These are phyloP conservation scores for Cetoscarus ocellatus DNA, from an alignment of 2,797 vertebrate genomes.

Conservation along the genomic window DNA sequence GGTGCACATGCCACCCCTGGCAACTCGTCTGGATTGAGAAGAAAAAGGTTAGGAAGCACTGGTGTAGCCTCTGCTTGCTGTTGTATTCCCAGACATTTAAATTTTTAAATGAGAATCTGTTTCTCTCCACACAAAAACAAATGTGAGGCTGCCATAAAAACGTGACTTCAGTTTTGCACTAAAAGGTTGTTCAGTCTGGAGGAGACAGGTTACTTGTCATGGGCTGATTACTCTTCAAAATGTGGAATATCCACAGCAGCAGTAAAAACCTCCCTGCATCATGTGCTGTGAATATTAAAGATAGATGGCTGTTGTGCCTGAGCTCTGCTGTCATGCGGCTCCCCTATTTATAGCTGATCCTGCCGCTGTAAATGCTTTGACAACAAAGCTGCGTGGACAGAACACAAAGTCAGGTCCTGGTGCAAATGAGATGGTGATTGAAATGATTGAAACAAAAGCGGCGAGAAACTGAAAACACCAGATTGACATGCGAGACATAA, in stretches of 20 bases:
- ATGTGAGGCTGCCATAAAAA: conserved; percentile 37
- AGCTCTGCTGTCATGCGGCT: conserved; percentile 49
- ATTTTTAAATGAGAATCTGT: conserved; percentile 46
- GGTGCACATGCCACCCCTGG: too few species aligned
- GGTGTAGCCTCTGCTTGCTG: conserved; percentile 19
- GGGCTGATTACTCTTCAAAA: conserved; percentile 51
- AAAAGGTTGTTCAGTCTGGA: conserved; percentile 41
- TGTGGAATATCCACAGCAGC: conserved; percentile 45
- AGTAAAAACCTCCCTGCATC: conserved; percentile 49
- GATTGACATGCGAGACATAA: conserved; percentile 24
- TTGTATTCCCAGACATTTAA: conserved; percentile 58
- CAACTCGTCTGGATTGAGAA: too few species aligned
- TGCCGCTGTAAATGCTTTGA: conserved; percentile 48
- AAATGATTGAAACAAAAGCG: conserved; percentile 35
- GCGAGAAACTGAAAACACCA: conserved; percentile 18
- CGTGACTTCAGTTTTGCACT: conserved; percentile 33
- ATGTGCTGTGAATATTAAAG: conserved; percentile 57
- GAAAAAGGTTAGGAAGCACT: too few species aligned
- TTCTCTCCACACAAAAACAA: conserved; percentile 35
- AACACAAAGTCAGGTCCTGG: conserved; percentile 46
- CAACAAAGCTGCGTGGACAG: conserved; percentile 44
- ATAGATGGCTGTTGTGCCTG: conserved; percentile 60
- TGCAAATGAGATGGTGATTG: conserved; percentile 29
- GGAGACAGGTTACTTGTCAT: conserved; percentile 35
- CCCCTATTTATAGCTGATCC: conserved; percentile 71